Conservation (phyloP, 2,113 vertebrate species). For the Indri indri region DNA sequence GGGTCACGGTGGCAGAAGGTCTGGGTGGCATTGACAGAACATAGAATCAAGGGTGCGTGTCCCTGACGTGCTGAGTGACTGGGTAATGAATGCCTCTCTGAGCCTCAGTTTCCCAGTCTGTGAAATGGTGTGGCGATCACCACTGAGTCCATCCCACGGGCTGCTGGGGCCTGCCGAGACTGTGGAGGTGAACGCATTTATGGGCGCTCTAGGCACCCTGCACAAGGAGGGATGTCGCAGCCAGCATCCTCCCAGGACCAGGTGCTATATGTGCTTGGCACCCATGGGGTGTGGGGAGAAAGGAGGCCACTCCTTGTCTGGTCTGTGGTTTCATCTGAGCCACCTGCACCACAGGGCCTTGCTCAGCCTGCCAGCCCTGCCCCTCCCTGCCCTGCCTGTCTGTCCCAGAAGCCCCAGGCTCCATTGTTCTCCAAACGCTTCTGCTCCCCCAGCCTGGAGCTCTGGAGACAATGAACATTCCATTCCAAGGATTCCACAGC, state of each 20-base stretch:
- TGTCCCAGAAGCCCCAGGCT: not conserved
- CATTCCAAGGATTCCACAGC: constrained; percentile 41
- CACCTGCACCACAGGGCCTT: not conserved
- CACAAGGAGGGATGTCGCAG: not conserved
- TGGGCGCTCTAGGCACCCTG: not conserved
- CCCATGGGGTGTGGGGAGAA: not conserved
- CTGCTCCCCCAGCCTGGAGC: not conserved
- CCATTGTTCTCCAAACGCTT: not conserved
- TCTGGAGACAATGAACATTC: constrained; percentile 32
- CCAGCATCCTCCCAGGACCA: not conserved
- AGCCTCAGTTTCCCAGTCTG: not conserved
- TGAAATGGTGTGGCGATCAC: not conserved
- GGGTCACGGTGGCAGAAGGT: not conserved
- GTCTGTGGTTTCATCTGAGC: not conserved
- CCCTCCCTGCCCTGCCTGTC: not conserved
- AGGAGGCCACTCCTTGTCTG: not conserved
- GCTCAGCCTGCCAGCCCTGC: not conserved
- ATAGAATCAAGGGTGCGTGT: rapidly evolving
- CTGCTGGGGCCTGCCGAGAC: not conserved
- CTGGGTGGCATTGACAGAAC: not conserved
- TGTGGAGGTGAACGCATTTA: not conserved
- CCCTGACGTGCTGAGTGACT: not conserved
- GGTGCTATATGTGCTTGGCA: no score
- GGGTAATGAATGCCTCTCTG: not conserved
- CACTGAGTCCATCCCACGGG: not conserved